Evolutionary conservation across 2,888 invertebrate genomes (phyloP).

Genomic region (Schrankia costaestrigalis): DNA sequence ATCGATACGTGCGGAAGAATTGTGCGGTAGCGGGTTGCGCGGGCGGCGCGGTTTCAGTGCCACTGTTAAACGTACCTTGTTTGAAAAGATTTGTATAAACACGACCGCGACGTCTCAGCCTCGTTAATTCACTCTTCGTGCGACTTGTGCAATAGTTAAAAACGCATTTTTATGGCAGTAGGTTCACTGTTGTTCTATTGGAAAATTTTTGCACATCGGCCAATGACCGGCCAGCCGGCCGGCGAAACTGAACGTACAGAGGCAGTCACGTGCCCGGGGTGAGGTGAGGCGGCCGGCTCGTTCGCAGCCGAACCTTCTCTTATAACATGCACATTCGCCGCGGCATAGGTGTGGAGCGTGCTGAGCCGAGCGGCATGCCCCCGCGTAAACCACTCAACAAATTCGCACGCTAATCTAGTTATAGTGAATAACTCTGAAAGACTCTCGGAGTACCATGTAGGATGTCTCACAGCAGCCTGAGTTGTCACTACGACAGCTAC

Average conservation of each 20-base stretch:
- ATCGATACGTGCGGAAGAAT: slow-evolving; percentile 42
- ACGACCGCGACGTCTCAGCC: slow-evolving; percentile 38
- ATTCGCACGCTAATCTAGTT: slow-evolving; percentile 55
- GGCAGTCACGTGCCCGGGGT: slow-evolving; percentile 80
- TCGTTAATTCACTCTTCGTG: slow-evolving; percentile 52
- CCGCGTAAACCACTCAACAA: slow-evolving; percentile 50
- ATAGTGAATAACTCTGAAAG: slow-evolving; percentile 61
- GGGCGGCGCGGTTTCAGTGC: slow-evolving; percentile 48
- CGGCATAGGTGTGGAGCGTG: slow-evolving; percentile 75
- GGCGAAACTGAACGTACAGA: slow-evolving; percentile 65
- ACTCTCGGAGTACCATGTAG: slow-evolving; percentile 74
- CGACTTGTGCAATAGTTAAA: slow-evolving; percentile 54
- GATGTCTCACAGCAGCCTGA: slow-evolving; percentile 78
- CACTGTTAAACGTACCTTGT: slow-evolving; percentile 57
- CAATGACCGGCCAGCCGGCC: slow-evolving; percentile 75
- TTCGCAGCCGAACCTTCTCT: slow-evolving; percentile 72
- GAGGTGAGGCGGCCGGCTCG: slow-evolving; percentile 75
- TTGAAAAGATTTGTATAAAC: slow-evolving; percentile 56
- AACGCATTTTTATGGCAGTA: slow-evolving; percentile 63
- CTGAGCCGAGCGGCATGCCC: slow-evolving; percentile 69
- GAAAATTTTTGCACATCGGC: slow-evolving; percentile 65
- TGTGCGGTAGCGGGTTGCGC: slow-evolving; percentile 32
- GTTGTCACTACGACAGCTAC: slow-evolving; percentile 76
- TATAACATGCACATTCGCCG: slow-evolving; percentile 77
- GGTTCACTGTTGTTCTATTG: slow-evolving; percentile 55